These are phyloP conservation scores for Atherinomorus stipes DNA, from an alignment of 2,113 vertebrate species.

Conservation along the genomic window DNA sequence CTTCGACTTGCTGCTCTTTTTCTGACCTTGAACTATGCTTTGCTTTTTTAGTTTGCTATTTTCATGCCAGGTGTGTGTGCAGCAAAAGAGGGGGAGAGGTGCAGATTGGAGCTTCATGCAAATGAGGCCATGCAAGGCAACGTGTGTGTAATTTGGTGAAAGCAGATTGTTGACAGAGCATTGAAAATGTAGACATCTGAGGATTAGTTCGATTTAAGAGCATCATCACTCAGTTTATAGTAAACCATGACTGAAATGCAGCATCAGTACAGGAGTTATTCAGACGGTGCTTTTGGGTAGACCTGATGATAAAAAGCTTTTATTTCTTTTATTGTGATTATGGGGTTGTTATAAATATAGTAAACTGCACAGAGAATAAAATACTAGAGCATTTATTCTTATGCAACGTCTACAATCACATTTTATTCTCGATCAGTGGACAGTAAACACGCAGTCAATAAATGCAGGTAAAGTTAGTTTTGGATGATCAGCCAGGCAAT, in stretches of 20 bases:
- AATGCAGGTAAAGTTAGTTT: too few relatives aligned
- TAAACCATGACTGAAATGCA: neutral
- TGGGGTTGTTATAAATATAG: neutral
- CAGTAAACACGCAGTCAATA: too few relatives aligned
- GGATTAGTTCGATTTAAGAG: neutral
- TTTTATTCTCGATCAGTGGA: neutral
- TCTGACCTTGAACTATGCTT: slow-evolving; percentile 53
- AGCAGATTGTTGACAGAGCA: slow-evolving; percentile 5
- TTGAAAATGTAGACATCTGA: neutral
- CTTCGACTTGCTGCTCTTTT: slow-evolving; percentile 12
- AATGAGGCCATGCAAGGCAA: slow-evolving; percentile 25
- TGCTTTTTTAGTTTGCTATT: slow-evolving; percentile 33
- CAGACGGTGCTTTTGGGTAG: neutral
- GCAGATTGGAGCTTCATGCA: slow-evolving; percentile 28
- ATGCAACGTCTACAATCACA: neutral
- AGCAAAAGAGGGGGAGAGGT: slow-evolving; percentile 1
- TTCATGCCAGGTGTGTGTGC: slow-evolving; percentile 12
- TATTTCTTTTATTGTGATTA: neutral
- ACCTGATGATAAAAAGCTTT: neutral
- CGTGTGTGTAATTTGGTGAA: slow-evolving; percentile 26
- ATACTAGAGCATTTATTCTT: neutral
- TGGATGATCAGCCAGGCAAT: too few relatives aligned
- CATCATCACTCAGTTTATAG: neutral
- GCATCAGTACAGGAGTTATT: neutral
- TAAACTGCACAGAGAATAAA: neutral